These are phyloP conservation scores for Sphaerophoria taeniata DNA, from an alignment of 2,888 invertebrate genomes.

Conservation along the genomic window DNA sequence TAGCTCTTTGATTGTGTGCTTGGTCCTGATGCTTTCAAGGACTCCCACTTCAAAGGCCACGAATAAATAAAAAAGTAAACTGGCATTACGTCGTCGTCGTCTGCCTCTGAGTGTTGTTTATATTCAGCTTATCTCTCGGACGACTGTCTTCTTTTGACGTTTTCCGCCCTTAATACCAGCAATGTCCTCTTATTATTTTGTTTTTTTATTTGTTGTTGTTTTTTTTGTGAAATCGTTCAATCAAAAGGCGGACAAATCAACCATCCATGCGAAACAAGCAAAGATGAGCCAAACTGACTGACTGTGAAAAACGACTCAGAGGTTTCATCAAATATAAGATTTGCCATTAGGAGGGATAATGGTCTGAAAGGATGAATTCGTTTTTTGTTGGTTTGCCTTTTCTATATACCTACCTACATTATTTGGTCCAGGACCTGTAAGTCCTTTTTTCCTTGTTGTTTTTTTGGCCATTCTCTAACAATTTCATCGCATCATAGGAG, in stretches of 20 bases:
- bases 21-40: constrained; percentile 48
- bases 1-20: constrained; percentile 65
- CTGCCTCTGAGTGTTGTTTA: constrained; percentile 38
- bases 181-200: constrained; percentile 8
- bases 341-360: constrained; percentile 72
- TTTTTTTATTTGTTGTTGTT: not conserved
- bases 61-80: constrained; percentile 48
- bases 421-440: constrained; percentile 16
- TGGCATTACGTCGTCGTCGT: constrained; percentile 42
- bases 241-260: constrained; percentile 74
- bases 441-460: not conserved
- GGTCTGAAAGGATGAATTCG: constrained; percentile 67
- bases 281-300: constrained; percentile 70
- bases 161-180: not conserved
- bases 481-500: not conserved
- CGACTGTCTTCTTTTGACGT: constrained; percentile 34
- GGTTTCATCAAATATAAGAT: constrained; percentile 74
- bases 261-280: constrained; percentile 66
- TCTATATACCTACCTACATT: not conserved
- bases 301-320: constrained; percentile 73
- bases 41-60: constrained; percentile 68
- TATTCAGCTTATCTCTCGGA: constrained; percentile 23
- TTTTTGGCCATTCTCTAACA: not conserved
- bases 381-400: constrained; percentile 61
- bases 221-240: constrained; percentile 62